Conservation (phyloP, 92 coral and sea anemone species). For the Parazoanthus atlanticus region DNA sequence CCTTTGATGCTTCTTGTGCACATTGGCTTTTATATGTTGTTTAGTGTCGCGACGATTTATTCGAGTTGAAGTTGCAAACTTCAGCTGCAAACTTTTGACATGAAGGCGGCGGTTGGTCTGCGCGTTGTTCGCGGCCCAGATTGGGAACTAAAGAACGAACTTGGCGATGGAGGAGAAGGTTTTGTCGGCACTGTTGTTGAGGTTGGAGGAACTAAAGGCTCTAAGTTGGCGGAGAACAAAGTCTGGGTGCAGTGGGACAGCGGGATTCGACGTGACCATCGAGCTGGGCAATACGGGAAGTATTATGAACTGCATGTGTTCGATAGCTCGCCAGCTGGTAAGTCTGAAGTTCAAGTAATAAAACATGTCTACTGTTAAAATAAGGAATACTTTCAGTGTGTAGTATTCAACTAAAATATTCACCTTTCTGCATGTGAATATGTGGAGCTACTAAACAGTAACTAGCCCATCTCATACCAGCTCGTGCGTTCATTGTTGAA, state of each 20-base stretch:
- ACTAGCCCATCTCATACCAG: too few species aligned
- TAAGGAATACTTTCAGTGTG: too few species aligned
- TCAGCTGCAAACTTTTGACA: neutral
- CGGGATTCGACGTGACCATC: conserved; percentile 23
- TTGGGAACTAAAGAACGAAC: conserved; percentile 10
- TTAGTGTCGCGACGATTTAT: too few species aligned
- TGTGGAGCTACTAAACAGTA: too few species aligned
- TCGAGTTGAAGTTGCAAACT: too few species aligned
- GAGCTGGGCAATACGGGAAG: conserved; percentile 18
- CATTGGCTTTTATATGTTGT: too few species aligned
- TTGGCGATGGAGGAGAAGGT: conserved; percentile 30
- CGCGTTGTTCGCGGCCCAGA: conserved; percentile 42
- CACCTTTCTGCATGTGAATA: too few species aligned
- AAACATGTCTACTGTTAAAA: too few species aligned
- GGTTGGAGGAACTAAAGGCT: conserved; percentile 6
- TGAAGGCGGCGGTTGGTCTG: conserved; percentile 20
- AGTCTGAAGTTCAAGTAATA: neutral
- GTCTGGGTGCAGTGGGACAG: conserved; percentile 47
- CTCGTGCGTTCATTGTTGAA: too few species aligned
- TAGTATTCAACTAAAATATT: too few species aligned
- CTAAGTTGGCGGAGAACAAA: neutral
- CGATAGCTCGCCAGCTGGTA: conserved; percentile 42
- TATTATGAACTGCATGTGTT: conserved; percentile 31
- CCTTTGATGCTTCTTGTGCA: too few species aligned
- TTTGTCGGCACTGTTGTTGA: conserved; percentile 47